Evolutionary conservation across 2,888 invertebrate species (phyloP).

Genomic region (Ornithoptera priamus): DNA sequence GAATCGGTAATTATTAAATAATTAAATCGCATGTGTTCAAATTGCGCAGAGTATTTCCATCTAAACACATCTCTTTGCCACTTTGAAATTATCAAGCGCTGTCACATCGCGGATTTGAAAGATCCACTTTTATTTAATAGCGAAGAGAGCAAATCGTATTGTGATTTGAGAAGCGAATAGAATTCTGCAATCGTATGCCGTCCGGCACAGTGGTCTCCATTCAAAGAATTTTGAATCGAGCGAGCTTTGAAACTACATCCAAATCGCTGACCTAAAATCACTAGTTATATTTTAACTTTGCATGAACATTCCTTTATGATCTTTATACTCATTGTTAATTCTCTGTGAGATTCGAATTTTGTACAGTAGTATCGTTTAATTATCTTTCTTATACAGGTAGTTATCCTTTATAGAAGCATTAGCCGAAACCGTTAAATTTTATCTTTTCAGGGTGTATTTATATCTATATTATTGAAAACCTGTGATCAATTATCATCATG

Average conservation of each 20-base stretch:
- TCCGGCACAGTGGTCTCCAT: slow-evolving; percentile 6
- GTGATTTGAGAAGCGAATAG: slow-evolving; percentile 25
- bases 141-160: slow-evolving; percentile 19
- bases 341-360: neutral
- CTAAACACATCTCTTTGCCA: slow-evolving; percentile 2
- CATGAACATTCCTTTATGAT: neutral
- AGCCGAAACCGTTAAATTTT: too few relatives aligned
- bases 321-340: neutral
- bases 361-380: neutral
- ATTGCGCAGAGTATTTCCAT: neutral
- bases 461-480: too few relatives aligned
- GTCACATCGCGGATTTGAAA: neutral
- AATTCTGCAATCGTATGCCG: neutral
- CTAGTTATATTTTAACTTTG: neutral
- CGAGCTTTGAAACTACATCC: neutral
- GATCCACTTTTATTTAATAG: slow-evolving; percentile 13
- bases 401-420: too few relatives aligned
- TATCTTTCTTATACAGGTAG: neutral
- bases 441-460: too few relatives aligned
- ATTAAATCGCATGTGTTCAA: too few relatives aligned
- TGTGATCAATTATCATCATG: too few relatives aligned
- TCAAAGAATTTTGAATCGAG: slow-evolving; percentile 8
- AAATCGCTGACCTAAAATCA: neutral
- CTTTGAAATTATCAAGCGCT: slow-evolving; percentile 6
- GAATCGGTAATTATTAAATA: too few relatives aligned